Base-by-base conservation (phyloP, 2,888 invertebrate species). In the Ischnus inquisitorius region DNA sequence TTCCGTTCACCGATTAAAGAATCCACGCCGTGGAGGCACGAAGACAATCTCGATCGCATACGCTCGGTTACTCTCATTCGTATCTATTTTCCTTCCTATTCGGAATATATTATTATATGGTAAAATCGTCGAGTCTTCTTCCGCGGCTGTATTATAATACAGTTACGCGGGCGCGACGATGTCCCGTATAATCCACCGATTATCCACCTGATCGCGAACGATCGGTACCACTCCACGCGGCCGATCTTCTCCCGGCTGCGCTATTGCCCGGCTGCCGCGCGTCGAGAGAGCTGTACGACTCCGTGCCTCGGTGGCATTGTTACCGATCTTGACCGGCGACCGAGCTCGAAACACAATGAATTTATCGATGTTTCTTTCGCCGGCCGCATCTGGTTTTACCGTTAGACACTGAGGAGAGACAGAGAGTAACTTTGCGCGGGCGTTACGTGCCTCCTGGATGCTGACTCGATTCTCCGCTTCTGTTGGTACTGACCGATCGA, bases 131-230 rank as follows among this genome's bases (percentile, higher is more conserved):
- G 60, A 60, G 14, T 60, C 28, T 76, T 82, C 74, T 34, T 68
- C 34, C 41, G 57, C 74, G 72, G 72, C 57, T 39, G 62, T 69
- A 85, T 87, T 87, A 84, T 79, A 84, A 85, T 86, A 83, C 82
- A 83, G 85, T 78, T 87, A 86, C 81, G 72, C 54, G 65, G 78
- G 83, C 77, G 82, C 79, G 81, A 83, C 84, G 85, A 85, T 85
- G 80, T 80, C 80, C 82, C 79, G 22, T 81, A 90, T 87, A 89
- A 90, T 90, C 85, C 83, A 41, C 78, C 87, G 88, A 90, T 90
- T 90, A 90, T 87, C 87, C 89, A 89, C 83, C 87, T 85, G 90
- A 91, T 91, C 87, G 88, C 65, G 83, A 80, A 68, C 84, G 79
- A 86, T 87, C 85, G 89, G 87, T 76, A 14, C 57, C 14, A 12